phyloP scores from a whole-genome alignment of 2,888 invertebrate species.

The Brachypterus glaber region DNA sequence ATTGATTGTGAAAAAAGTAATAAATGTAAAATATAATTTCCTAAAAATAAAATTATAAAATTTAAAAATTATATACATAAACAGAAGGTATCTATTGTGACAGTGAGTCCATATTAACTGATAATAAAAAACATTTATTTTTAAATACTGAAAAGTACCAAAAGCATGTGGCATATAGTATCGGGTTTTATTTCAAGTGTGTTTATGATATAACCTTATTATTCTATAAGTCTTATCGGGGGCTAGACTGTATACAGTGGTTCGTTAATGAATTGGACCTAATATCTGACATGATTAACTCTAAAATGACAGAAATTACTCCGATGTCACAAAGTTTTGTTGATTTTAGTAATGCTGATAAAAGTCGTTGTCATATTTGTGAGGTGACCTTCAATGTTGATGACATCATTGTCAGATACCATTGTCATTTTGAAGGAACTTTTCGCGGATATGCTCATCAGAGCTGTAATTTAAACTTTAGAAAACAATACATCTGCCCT shows the following conservation, averaged over 20 bases:
- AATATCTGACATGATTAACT: background rate
- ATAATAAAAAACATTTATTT: background rate
- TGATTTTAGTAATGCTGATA: too few relatives aligned
- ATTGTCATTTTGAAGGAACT: conserved; percentile 4
- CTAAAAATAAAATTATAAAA: too few relatives aligned
- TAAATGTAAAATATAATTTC: too few relatives aligned
- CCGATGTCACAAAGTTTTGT: too few relatives aligned
- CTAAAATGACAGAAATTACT: background rate
- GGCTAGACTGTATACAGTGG: background rate
- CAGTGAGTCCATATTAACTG: background rate
- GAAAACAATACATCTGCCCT: background rate
- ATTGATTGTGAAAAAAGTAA: too few relatives aligned
- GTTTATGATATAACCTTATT: background rate
- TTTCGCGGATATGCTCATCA: conserved; percentile 3
- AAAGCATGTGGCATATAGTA: background rate
- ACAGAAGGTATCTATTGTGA: background rate
- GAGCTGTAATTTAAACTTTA: conserved; percentile 4
- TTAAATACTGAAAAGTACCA: background rate
- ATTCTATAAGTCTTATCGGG: background rate
- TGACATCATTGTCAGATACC: background rate
- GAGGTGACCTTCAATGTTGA: background rate
- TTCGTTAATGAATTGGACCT: background rate
- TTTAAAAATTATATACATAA: background rate
- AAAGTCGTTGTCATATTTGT: conserved; percentile 5
- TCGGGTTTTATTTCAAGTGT: background rate